Evolutionary conservation across 2,888 invertebrate genomes (phyloP).

Genomic region (Polydesmus complanatus): DNA sequence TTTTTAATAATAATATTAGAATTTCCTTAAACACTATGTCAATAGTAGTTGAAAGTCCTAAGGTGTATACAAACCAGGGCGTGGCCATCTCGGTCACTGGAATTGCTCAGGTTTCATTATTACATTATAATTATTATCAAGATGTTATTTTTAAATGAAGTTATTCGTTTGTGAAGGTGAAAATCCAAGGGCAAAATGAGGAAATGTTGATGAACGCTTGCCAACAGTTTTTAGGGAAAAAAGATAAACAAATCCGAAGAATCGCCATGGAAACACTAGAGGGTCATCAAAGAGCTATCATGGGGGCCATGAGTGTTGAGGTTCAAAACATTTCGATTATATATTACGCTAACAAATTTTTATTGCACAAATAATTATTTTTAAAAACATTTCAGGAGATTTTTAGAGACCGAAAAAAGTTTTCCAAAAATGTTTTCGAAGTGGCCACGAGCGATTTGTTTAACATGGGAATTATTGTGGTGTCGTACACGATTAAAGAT

Average conservation of each 20-base stretch:
- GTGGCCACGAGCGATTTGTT: constrained; percentile 88
- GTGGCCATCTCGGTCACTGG: constrained; percentile 94
- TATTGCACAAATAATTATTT: no score
- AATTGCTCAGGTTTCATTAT: constrained; percentile 89
- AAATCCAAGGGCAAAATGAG: constrained; percentile 75
- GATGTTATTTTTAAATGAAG: no score
- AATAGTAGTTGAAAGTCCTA: constrained; percentile 84
- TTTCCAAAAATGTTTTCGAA: constrained; percentile 82
- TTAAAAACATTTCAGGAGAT: constrained; percentile 58
- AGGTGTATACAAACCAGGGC: constrained; percentile 89
- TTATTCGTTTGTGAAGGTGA: constrained; percentile 43
- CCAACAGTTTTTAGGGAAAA: constrained; percentile 82
- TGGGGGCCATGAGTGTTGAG: constrained; percentile 93
- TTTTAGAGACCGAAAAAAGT: constrained; percentile 88
- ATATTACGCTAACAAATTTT: background rate
- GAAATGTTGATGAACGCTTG: constrained; percentile 82
- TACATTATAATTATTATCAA: no score
- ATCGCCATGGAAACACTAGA: constrained; percentile 82
- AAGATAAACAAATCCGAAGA: constrained; percentile 72
- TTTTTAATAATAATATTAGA: constrained; percentile 38
- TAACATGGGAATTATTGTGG: constrained; percentile 91
- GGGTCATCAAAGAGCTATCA: constrained; percentile 86
- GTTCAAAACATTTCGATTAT: constrained; percentile 30
- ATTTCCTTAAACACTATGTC: constrained; percentile 96
- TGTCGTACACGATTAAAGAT: constrained; percentile 86